Evolutionary conservation across 2,113 vertebrate species (phyloP).

Genomic region (Sus scrofa): T2T-Sscrofa CM000826.6:154637501-154638000

Average conservation of each 20-base stretch:
- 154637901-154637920: too few species aligned
- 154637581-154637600: slow-evolving; percentile 86
- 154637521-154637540: slow-evolving; percentile 54
- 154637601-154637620: slow-evolving; percentile 86
- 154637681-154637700: slow-evolving; percentile 77
- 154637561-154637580: slow-evolving; percentile 79
- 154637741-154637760: neutral
- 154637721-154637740: slow-evolving; percentile 9
- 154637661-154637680: slow-evolving; percentile 76
- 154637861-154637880: neutral
- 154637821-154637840: fast-evolving
- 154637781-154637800: fast-evolving
- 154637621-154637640: slow-evolving; percentile 86
- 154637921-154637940: fast-evolving
- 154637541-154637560: slow-evolving; percentile 66
- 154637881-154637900: neutral
- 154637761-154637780: neutral
- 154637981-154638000: fast-evolving
- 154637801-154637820: too few species aligned
- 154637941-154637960: too few species aligned
- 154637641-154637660: slow-evolving; percentile 82
- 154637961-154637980: neutral
- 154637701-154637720: slow-evolving; percentile 7
- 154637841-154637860: fast-evolving
- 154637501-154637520: slow-evolving; percentile 1